Conservation (phyloP, 2,888 invertebrate genomes). For the Dicranocentrus wangi region DNA sequence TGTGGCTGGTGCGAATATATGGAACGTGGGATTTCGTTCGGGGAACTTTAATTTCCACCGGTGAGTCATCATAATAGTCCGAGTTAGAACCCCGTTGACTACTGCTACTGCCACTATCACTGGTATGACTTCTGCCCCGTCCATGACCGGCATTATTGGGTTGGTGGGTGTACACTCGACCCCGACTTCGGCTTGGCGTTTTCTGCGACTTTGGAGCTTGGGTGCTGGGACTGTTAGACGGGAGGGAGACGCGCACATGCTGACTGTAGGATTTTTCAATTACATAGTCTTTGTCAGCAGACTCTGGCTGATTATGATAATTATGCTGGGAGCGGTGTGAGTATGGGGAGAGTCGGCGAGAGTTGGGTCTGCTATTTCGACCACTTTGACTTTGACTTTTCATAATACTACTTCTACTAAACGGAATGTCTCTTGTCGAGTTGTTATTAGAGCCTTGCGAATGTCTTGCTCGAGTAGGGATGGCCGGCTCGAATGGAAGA, state of each 20-base stretch:
- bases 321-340: slow-evolving; percentile 6
- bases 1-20: slow-evolving; percentile 26
- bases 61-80: slow-evolving; percentile 47
- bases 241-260: slow-evolving; percentile 45
- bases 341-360: slow-evolving; percentile 5
- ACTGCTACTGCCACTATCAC: neutral
- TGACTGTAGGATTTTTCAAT: slow-evolving; percentile 53
- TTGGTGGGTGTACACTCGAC: slow-evolving; percentile 12
- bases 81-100: neutral
- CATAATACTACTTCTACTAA: neutral
- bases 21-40: slow-evolving; percentile 30
- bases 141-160: slow-evolving; percentile 24
- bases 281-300: slow-evolving; percentile 37
- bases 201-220: slow-evolving; percentile 36
- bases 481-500: slow-evolving; percentile 44
- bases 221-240: slow-evolving; percentile 22
- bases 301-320: slow-evolving; percentile 1
- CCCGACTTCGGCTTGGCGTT: slow-evolving; percentile 4
- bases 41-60: slow-evolving; percentile 41
- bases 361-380: slow-evolving; percentile 1
- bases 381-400: slow-evolving; percentile 4
- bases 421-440: neutral
- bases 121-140: slow-evolving; percentile 28
- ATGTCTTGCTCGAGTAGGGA: slow-evolving; percentile 26
- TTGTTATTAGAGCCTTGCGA: slow-evolving; percentile 29